A percentile compares a stretch with the other conserved stretches of the same genome.
These are phyloP conservation scores for Ceratina japonica DNA, from an alignment of 1,140 invertebrate genomes.

Conservation along the genomic window DNA sequence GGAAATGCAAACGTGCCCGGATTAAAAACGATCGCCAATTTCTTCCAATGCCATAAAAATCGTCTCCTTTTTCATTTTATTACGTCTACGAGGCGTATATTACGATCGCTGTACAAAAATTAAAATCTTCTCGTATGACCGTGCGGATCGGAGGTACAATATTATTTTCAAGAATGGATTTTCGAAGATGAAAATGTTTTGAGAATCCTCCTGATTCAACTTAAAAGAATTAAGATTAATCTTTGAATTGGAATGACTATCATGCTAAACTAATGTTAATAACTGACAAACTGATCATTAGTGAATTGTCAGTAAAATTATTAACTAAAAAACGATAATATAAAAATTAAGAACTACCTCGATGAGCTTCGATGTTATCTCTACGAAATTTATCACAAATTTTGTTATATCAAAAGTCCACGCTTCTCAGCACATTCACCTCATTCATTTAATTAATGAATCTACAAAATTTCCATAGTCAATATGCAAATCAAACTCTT, in stretches of 20 bases:
- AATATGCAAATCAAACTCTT: neutral
- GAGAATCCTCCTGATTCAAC: too few species aligned
- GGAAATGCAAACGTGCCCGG: conserved; percentile 9
- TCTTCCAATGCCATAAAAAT: conserved; percentile 16
- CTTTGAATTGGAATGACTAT: neutral
- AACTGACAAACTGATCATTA: neutral
- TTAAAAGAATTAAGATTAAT: too few species aligned
- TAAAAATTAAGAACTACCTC: neutral
- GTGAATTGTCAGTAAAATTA: neutral
- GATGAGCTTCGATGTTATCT: too few species aligned
- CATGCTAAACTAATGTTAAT: neutral
- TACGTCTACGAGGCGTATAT: neutral
- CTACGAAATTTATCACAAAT: too few species aligned
- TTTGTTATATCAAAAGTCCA: too few species aligned
- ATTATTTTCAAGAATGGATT: neutral
- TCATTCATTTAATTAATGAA: neutral
- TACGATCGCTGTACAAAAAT: conserved; percentile 19
- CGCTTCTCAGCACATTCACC: neutral
- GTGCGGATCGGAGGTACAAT: neutral
- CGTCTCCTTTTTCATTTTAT: neutral
- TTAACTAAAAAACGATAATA: neutral
- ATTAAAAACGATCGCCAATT: conserved; percentile 15
- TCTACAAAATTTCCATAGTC: neutral
- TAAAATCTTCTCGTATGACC: conserved; percentile 8
- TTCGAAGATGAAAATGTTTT: neutral